Evolutionary conservation across 1,140 invertebrate species (phyloP), one percentile per base, ranked within the genome.

Genomic region (Penaeus indicus): DNA sequence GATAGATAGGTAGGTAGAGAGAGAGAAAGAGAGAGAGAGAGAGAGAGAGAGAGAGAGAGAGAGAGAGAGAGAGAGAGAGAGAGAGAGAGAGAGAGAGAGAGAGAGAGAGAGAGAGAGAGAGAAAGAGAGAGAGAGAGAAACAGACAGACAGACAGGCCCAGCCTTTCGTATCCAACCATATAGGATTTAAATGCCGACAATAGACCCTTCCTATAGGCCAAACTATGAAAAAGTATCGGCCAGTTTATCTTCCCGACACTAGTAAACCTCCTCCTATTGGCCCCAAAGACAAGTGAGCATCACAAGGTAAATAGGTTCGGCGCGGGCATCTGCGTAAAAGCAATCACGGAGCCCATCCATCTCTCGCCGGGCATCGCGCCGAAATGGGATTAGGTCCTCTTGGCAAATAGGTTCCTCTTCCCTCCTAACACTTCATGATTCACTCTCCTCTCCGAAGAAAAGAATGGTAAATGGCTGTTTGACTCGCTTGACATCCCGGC

Each of bases 231-330:
- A 54, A 54, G 54, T 54, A 54, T 54, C 54, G 54, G 54, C 54
- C n/a, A 75, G 72, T 75, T 75, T 27, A 11, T 75, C 72, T 75
- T 75, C 27, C n/a, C 72, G 21, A 32, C 27, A 27, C 13, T n/a
- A 19, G 16, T 19, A 27, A 38, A 75, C 42, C 72, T 38, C 27
- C 27, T 32, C 72, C 72, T 32, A 27, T 21, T 32, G n/a, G 72
- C 80, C 80, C 27, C 80, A 63, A 63, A 83, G 80, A 83, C 80
- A 83, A 83, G 80, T 62, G 80, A 83, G 63, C 80, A 83, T 83
- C 80, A 61, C 80, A 27, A 61, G 80, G 27, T 83, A 62, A 83
- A 83, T 62, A 25, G 61, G 80, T 54, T 32, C 63, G 22, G 80
- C 80, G 47, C 63, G 80, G 80, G 80, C 61, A 83, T 83, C 80